phyloP scores from a whole-genome alignment of 2,888 invertebrate species.

The Sussaba pulchella region DNA sequence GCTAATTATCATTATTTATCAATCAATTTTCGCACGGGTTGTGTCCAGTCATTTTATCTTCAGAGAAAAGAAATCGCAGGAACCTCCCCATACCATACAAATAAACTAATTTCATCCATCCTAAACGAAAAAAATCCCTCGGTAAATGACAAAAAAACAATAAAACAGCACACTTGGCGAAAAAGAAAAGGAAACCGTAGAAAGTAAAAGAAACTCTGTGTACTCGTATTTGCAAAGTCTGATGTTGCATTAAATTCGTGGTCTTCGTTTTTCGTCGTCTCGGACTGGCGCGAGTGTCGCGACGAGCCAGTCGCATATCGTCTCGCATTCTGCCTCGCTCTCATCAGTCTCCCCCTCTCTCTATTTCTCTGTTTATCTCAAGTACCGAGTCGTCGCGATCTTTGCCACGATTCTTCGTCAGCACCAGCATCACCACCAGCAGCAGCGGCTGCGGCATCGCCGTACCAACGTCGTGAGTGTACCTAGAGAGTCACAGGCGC shows the following conservation, averaged over 20 bases:
- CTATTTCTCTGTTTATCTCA: conserved; percentile 15
- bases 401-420: conserved; percentile 58
- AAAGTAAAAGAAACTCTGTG: conserved; percentile 22
- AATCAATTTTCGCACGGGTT: too few species aligned
- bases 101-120: too few species aligned
- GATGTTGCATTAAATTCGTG: conserved; percentile 46
- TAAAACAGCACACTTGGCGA: neutral
- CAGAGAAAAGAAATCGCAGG: conserved; percentile 7
- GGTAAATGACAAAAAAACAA: neutral
- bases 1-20: too few species aligned
- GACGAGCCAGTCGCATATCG: conserved; percentile 41
- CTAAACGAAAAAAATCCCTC: too few species aligned
- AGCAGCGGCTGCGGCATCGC: conserved; percentile 46
- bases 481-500: conserved; percentile 46
- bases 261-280: conserved; percentile 62
- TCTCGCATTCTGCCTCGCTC: conserved; percentile 33
- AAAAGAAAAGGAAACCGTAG: neutral
- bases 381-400: conserved; percentile 39
- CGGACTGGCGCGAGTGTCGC: conserved; percentile 61
- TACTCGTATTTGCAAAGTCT: conserved; percentile 35
- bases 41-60: too few species aligned
- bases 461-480: conserved; percentile 60
- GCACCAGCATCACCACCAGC: too few species aligned
- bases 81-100: too few species aligned
- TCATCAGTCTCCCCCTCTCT: conserved; percentile 13